These are phyloP conservation scores for Shargacucullia verbasci DNA, from an alignment of 2,888 invertebrate genomes.

Conservation along the genomic window DNA sequence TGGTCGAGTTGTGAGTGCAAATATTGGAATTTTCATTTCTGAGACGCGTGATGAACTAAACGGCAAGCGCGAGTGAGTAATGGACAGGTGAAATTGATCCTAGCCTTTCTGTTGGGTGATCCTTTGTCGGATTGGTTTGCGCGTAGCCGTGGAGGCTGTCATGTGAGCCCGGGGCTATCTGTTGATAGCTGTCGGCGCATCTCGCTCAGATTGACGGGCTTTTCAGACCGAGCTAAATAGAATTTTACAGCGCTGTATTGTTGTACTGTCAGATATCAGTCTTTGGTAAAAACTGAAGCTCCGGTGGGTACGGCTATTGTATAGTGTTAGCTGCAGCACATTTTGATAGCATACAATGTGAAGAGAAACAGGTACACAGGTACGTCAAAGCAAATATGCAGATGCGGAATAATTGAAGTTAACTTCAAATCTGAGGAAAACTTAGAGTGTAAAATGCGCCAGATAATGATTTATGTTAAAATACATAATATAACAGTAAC, in stretches of 20 bases:
- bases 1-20: constrained; percentile 41
- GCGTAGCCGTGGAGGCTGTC: constrained; percentile 58
- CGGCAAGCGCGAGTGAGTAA: constrained; percentile 63
- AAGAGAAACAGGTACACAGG: too few relatives aligned
- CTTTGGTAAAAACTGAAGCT: constrained; percentile 31
- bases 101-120: constrained; percentile 68
- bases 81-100: constrained; percentile 69
- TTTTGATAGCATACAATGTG: too few relatives aligned
- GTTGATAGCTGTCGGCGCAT: constrained; percentile 72
- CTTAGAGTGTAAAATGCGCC: too few relatives aligned
- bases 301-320: constrained; percentile 21
- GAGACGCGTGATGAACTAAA: constrained; percentile 43
- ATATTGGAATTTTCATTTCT: constrained; percentile 45
- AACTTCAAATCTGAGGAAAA: too few relatives aligned
- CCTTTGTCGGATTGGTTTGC: constrained; percentile 70
- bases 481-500: constrained; percentile 3
- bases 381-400: too few relatives aligned
- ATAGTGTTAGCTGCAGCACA: not conserved
- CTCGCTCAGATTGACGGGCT: constrained; percentile 69
- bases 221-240: constrained; percentile 65
- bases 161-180: constrained; percentile 70
- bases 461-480: constrained; percentile 9
- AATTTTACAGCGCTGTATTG: constrained; percentile 66
- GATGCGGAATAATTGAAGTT: too few relatives aligned
- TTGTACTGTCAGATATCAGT: constrained; percentile 40